phyloP scores from a whole-genome alignment of 2,797 vertebrate genomes.

The Labroides dimidiatus region DNA sequence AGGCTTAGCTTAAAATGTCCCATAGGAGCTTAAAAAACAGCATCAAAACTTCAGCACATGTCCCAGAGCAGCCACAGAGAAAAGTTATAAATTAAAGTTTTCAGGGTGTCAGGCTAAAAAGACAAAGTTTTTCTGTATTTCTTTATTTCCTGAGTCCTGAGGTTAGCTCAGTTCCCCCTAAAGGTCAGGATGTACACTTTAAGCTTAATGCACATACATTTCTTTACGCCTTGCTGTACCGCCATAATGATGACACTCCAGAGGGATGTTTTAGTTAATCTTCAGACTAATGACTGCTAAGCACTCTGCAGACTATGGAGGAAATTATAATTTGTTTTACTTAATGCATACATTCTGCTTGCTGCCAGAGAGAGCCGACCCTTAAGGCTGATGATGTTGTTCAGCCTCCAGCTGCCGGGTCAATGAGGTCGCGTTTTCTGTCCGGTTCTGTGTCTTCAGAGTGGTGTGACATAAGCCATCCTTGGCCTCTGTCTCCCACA shows the following conservation, averaged over 20 bases:
- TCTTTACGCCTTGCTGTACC: constrained; percentile 14
- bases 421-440: constrained; percentile 50
- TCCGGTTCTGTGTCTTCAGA: constrained; percentile 55
- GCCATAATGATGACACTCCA: constrained; percentile 51
- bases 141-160: background rate
- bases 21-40: background rate
- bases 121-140: background rate
- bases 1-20: background rate
- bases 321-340: constrained; percentile 64
- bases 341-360: constrained; percentile 69
- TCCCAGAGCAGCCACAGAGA: constrained; percentile 1
- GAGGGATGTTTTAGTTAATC: constrained; percentile 58
- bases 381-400: constrained; percentile 55
- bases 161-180: constrained; percentile 9
- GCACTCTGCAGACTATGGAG: constrained; percentile 50
- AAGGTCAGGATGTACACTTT: constrained; percentile 33
- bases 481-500: constrained; percentile 63
- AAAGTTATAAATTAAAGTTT: constrained; percentile 12
- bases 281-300: constrained; percentile 62
- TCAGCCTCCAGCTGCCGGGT: constrained; percentile 65
- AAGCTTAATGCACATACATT: constrained; percentile 2
- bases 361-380: constrained; percentile 59
- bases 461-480: constrained; percentile 55
- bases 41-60: constrained; percentile 21
- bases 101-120: background rate